Base-by-base conservation (phyloP, 2,888 invertebrate genomes). In the Sclerodermus sp. region DNA sequence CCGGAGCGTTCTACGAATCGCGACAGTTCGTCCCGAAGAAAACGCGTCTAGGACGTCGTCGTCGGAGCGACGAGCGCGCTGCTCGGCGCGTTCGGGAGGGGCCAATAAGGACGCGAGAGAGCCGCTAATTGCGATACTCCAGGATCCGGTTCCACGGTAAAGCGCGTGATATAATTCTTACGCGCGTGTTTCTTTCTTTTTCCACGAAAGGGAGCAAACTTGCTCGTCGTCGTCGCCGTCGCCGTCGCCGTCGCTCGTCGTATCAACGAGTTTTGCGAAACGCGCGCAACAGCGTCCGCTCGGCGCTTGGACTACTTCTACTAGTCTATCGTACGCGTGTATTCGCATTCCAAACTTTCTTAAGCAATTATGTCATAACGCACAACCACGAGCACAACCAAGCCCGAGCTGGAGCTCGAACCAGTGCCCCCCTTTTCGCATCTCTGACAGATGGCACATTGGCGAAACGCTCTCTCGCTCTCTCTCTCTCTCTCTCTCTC, bases 331-430 rank as follows among this genome's bases (percentile, higher is more conserved):
- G 39, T 15, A 17, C 32, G n/a, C n/a, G 42, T 31, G 36, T 43
- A 53, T 55, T 60, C 60, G 53, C 64, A 60, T 66, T 57, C 60
- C 60, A 17, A 64, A 64, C 66, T 64, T 64, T 64, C 64, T 53
- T 66, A 61, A 66, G 55, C 64, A 66, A 64, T 64, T 64, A 66
- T 64, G 66, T 64, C 58, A 64, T 64, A 64, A 61, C 43, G 31
- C 42, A 45, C 37, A 31, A 31, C 18, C 40, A 23, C 14, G 12
- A 23, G n/a, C n/a, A n/a, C n/a, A n/a, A n/a, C n/a, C n/a, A n/a
- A n/a, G n/a, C n/a, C n/a, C n/a, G 45, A 30, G 30, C 10, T 10
- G 30, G 30, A 30, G 30, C 30, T 29, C 47, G 23, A 23, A 8
- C 23, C 49, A n/a, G 50, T 50, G 56, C 50, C 49, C 50, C 47